These are phyloP conservation scores for Adelphocoris suturalis DNA, from an alignment of 2,888 invertebrate genomes.

Conservation along the genomic window DNA sequence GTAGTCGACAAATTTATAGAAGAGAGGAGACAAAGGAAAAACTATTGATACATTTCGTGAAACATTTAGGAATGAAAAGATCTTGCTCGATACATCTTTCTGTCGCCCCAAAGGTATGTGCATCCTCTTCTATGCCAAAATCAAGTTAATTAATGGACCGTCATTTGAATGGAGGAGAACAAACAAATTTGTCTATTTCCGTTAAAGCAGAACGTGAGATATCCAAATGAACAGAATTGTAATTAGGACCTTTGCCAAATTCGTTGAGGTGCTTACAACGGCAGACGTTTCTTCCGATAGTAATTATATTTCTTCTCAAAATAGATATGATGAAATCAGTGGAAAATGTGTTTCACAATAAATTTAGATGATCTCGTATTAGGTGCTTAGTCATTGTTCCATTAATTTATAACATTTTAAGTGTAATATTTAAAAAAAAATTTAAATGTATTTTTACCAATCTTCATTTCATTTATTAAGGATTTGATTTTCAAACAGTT, in stretches of 20 bases:
- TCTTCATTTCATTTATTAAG: too few species aligned
- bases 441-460: too few species aligned
- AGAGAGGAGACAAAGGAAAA: too few species aligned
- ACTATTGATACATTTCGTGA: too few species aligned
- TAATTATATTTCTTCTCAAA: background rate
- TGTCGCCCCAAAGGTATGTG: background rate
- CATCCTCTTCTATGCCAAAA: background rate
- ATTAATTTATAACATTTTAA: too few species aligned
- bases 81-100: too few species aligned
- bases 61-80: too few species aligned
- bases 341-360: background rate
- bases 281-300: background rate
- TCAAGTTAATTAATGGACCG: background rate
- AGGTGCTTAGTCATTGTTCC: too few species aligned
- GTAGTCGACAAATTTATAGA: too few species aligned
- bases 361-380: background rate
- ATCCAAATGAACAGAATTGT: constrained; percentile 34
- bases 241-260: constrained; percentile 40
- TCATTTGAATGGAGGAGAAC: constrained; percentile 2
- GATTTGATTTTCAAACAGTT: too few species aligned
- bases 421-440: too few species aligned
- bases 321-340: background rate
- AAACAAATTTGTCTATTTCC: background rate
- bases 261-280: constrained; percentile 34
- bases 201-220: background rate